A percentile compares a stretch with the other conserved stretches of the same genome.
Evolutionary conservation across 2,113 vertebrate genomes (phyloP).

Genomic region (Tupaia tana): DNA sequence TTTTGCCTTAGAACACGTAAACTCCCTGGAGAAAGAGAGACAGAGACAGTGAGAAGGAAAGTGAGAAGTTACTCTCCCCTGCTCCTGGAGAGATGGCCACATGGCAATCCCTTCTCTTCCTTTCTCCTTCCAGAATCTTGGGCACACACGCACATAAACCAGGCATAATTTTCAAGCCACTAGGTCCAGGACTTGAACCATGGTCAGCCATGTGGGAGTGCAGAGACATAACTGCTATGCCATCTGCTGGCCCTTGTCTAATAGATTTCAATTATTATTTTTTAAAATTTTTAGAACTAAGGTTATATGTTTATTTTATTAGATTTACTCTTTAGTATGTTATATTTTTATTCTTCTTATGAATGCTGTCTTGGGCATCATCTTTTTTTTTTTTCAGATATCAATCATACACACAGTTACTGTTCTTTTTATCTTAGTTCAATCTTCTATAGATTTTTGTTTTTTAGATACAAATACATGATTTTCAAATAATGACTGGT

Average conservation of each 20-base stretch:
- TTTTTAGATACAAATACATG: neutral
- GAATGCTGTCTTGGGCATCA: neutral
- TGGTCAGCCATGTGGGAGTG: too few relatives aligned
- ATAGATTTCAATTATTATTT: neutral
- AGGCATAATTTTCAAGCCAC: too few relatives aligned
- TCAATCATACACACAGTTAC: neutral
- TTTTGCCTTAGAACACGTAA: too few relatives aligned
- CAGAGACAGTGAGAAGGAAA: too few relatives aligned
- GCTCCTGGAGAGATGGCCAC: too few relatives aligned
- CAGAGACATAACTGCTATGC: too few relatives aligned
- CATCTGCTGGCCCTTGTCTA: neutral
- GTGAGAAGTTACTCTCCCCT: too few relatives aligned
- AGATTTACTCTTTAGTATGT: neutral
- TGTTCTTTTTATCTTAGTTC: neutral
- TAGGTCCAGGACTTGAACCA: too few relatives aligned
- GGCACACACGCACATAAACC: too few relatives aligned
- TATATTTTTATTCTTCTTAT: neutral
- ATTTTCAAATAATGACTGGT: neutral
- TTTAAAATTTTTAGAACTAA: neutral
- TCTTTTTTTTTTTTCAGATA: neutral
- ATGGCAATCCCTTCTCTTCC: too few relatives aligned
- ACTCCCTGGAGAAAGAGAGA: too few relatives aligned
- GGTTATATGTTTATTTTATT: slow-evolving; percentile 5
- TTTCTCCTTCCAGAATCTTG: too few relatives aligned
- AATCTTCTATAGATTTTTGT: neutral